phyloP scores from a whole-genome alignment of 2,888 invertebrate genomes.

The Agelastica alni region DNA sequence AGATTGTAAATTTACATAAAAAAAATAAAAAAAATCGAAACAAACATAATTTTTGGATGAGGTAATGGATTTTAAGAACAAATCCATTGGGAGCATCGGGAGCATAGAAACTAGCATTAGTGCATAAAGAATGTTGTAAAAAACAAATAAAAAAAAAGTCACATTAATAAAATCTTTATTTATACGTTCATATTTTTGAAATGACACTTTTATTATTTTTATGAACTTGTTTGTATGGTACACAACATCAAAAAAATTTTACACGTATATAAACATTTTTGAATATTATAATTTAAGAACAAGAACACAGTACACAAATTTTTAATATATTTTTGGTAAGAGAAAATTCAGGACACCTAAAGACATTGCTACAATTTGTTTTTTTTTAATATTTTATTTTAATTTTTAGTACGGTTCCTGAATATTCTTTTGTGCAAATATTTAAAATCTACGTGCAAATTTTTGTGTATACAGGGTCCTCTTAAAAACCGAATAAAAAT shows the following conservation, averaged over 20 bases:
- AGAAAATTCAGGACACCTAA: conserved; percentile 19
- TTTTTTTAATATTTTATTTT: neutral
- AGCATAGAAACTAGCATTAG: too few relatives aligned
- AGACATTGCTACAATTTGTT: neutral
- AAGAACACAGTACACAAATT: conserved; percentile 26
- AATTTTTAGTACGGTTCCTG: conserved; percentile 10
- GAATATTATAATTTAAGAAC: conserved; percentile 23
- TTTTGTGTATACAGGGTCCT: conserved; percentile 17
- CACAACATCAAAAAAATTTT: conserved; percentile 33
- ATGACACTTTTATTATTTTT: conserved; percentile 28
- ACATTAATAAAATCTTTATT: conserved; percentile 34
- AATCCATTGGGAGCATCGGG: too few relatives aligned
- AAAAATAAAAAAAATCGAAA: too few relatives aligned
- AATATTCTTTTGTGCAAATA: conserved; percentile 20
- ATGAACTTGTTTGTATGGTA: conserved; percentile 30
- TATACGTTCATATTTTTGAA: conserved; percentile 29
- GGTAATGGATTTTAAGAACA: too few relatives aligned
- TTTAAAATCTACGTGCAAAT: conserved; percentile 23
- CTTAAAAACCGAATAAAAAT: too few relatives aligned
- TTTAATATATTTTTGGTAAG: conserved; percentile 16
- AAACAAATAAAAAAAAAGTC: neutral
- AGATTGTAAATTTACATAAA: too few relatives aligned
- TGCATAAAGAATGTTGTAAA: too few relatives aligned
- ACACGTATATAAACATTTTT: conserved; percentile 27
- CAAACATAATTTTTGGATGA: too few relatives aligned